phyloP scores from a whole-genome alignment of 1,140 invertebrate species.

The Nymphalis io region DNA sequence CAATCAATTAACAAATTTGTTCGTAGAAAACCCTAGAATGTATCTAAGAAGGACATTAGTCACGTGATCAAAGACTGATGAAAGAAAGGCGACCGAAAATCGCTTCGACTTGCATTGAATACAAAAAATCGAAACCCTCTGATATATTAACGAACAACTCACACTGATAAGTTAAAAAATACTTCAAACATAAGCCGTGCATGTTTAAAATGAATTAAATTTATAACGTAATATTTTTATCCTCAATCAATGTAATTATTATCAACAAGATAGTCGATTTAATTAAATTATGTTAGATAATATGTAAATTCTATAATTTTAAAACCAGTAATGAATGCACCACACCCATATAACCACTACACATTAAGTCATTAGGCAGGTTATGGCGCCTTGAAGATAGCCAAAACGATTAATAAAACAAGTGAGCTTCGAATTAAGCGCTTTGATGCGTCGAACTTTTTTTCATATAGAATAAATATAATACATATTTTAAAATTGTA shows the following conservation, averaged over 20 bases:
- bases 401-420: slow-evolving; percentile 10
- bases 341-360: slow-evolving; percentile 28
- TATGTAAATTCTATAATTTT: slow-evolving; percentile 27
- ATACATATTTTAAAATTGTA: background rate
- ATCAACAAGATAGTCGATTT: slow-evolving; percentile 8
- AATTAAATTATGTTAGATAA: slow-evolving; percentile 33
- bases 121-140: background rate
- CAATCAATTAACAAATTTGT: no score
- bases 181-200: background rate
- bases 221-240: background rate
- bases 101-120: no score
- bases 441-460: background rate
- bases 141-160: background rate
- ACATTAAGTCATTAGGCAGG: slow-evolving; percentile 32
- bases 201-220: background rate
- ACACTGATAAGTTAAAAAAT: background rate
- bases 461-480: slow-evolving; percentile 3
- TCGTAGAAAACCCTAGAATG: no score
- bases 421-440: background rate
- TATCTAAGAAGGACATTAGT: no score
- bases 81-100: no score
- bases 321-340: slow-evolving; percentile 31
- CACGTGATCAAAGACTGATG: no score
- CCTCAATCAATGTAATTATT: slow-evolving; percentile 2
- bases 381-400: slow-evolving; percentile 16